Percentiles rank a stretch among this genome's conserved stretches.
These are phyloP conservation scores for Pimephales promelas DNA, from an alignment of 2,113 vertebrate genomes.

Conservation along the genomic window DNA sequence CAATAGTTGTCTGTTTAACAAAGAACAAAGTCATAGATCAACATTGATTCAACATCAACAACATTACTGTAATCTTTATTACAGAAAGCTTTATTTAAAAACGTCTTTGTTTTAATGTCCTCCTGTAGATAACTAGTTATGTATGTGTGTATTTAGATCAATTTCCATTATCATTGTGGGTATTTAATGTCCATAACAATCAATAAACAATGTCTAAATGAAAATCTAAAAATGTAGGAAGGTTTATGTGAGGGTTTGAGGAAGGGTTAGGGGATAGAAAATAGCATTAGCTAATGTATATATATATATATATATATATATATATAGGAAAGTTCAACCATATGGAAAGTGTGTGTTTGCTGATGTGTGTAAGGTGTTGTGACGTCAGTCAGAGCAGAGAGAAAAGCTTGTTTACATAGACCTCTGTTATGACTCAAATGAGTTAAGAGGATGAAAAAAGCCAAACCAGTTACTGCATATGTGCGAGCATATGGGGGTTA, in stretches of 20 bases:
- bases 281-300: not conserved
- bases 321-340: not conserved
- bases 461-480: not conserved
- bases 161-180: not conserved
- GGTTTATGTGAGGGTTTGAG: not conserved
- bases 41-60: not conserved
- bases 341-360: not conserved
- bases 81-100: not conserved
- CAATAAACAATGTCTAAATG: not conserved
- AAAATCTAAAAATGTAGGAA: not conserved
- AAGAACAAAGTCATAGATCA: conserved; percentile 2
- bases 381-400: not conserved
- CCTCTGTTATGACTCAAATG: not conserved
- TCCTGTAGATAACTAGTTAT: not conserved
- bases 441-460: conserved; percentile 19
- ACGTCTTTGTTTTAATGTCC: not conserved
- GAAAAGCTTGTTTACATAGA: not conserved
- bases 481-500: not conserved
- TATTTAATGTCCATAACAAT: not conserved
- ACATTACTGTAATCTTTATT: not conserved
- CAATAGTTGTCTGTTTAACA: not conserved
- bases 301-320: not conserved
- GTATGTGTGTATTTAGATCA: not conserved
- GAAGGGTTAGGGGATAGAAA: not conserved
- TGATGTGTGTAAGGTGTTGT: not conserved